Conservation (phyloP, 2,113 vertebrate genomes). For the Otus sunia region DNA sequence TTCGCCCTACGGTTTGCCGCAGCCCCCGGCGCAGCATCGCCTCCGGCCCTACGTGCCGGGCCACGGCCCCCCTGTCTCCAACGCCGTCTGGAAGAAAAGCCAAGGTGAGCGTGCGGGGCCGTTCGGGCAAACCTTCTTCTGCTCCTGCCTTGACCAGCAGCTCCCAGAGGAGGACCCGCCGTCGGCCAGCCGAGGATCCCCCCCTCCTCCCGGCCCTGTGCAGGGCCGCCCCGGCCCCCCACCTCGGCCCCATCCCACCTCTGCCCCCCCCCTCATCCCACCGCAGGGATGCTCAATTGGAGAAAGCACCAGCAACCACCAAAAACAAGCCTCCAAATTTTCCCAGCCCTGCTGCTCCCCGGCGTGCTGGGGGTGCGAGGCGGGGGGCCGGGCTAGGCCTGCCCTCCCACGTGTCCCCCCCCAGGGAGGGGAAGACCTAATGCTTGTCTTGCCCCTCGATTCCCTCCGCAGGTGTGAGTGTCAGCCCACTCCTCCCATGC, state of each 20-base stretch:
- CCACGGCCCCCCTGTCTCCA: slow-evolving; percentile 73
- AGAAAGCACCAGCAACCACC: background rate
- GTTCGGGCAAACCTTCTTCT: background rate
- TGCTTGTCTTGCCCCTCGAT: slow-evolving; percentile 42
- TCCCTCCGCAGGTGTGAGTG: slow-evolving; percentile 58
- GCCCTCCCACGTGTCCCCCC: background rate
- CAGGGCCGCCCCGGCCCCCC: background rate
- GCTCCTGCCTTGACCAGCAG: slow-evolving; percentile 16
- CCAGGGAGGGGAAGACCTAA: slow-evolving; percentile 31
- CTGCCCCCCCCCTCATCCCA: background rate
- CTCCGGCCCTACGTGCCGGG: slow-evolving; percentile 59
- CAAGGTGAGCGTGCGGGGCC: slow-evolving; percentile 78
- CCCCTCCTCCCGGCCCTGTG: background rate
- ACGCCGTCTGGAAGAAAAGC: slow-evolving; percentile 88
- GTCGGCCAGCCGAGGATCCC: background rate
- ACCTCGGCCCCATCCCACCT: background rate
- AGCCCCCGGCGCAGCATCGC: slow-evolving; percentile 62
- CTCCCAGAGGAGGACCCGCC: background rate
- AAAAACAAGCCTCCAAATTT: background rate
- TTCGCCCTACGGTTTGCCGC: slow-evolving; percentile 49
- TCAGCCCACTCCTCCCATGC: slow-evolving; percentile 56
- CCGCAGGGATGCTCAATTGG: background rate
- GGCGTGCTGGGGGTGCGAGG: background rate
- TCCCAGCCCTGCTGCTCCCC: background rate
- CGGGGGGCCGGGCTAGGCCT: background rate